Evolutionary conservation across 2,888 invertebrate genomes (phyloP).

Genomic region (Parnassius glacialis): DNA sequence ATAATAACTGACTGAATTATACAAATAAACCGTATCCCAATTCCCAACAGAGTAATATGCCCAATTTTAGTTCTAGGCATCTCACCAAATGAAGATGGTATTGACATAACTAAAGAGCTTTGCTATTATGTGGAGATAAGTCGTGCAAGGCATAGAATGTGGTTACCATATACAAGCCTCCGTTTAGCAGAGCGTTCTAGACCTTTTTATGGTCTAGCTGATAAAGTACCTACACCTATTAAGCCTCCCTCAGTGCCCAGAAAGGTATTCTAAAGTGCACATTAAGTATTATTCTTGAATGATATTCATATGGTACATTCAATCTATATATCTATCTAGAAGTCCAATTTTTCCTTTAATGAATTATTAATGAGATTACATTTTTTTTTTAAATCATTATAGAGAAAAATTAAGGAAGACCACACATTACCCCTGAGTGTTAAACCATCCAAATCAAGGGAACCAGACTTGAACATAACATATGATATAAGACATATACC

Average conservation of each 20-base stretch:
- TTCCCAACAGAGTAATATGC: too few relatives aligned
- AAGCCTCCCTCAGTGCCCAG: conserved; percentile 40
- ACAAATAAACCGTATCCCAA: too few relatives aligned
- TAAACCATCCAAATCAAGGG: conserved; percentile 48
- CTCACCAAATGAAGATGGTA: conserved; percentile 51
- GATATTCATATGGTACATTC: too few relatives aligned
- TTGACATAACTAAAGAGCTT: conserved; percentile 52
- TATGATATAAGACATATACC: conserved; percentile 60
- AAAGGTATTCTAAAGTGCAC: conserved; percentile 45
- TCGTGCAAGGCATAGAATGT: conserved; percentile 52
- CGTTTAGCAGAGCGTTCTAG: conserved; percentile 62
- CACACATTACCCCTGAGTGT: conserved; percentile 55
- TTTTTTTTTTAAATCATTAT: conserved; percentile 30
- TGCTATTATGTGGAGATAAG: conserved; percentile 69
- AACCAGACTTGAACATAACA: conserved; percentile 60
- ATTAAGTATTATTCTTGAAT: too few relatives aligned
- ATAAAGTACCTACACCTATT: conserved; percentile 38
- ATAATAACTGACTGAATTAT: too few relatives aligned
- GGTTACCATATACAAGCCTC: conserved; percentile 68
- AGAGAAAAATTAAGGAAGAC: conserved; percentile 65
- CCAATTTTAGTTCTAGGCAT: conserved; percentile 60
- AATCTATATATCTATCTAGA: too few relatives aligned
- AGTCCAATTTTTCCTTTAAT: background rate
- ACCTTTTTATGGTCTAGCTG: conserved; percentile 65
- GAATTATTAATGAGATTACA: background rate